Conservation (phyloP, 2,113 vertebrate species). For the Puntigrus tetrazona region DNA sequence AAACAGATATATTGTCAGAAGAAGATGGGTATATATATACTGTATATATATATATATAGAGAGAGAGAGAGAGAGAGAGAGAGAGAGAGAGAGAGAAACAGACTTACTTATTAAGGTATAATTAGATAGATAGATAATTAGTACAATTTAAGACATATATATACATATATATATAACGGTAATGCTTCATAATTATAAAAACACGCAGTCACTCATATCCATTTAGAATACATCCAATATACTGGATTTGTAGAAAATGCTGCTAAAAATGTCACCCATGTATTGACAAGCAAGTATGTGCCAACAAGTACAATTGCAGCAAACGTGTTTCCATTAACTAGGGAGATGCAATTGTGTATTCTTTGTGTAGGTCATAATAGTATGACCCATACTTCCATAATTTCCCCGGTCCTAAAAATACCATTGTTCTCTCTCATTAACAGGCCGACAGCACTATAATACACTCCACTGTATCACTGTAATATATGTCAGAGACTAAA, state of each 20-base stretch:
- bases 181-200: too few species aligned
- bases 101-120: too few species aligned
- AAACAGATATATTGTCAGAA: too few species aligned
- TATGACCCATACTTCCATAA: neutral
- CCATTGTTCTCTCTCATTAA: slow-evolving; percentile 37
- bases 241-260: neutral
- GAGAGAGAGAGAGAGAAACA: too few species aligned
- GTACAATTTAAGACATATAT: too few species aligned
- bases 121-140: too few species aligned
- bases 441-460: slow-evolving; percentile 4
- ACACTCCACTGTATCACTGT: slow-evolving; percentile 21
- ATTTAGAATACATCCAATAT: neutral
- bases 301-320: neutral
- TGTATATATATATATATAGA: too few species aligned
- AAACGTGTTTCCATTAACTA: slow-evolving; percentile 22
- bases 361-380: slow-evolving; percentile 42
- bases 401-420: slow-evolving; percentile 13
- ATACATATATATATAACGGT: too few species aligned
- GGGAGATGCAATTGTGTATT: slow-evolving; percentile 26
- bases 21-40: too few species aligned
- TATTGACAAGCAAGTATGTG: neutral
- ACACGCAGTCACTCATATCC: neutral
- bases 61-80: too few species aligned
- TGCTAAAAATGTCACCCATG: neutral
- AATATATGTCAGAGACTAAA: slow-evolving; percentile 16